Evolutionary conservation across 1,140 invertebrate species (phyloP), one percentile per base, ranked within the genome.

Genomic region (Papilio polyxenes): DNA sequence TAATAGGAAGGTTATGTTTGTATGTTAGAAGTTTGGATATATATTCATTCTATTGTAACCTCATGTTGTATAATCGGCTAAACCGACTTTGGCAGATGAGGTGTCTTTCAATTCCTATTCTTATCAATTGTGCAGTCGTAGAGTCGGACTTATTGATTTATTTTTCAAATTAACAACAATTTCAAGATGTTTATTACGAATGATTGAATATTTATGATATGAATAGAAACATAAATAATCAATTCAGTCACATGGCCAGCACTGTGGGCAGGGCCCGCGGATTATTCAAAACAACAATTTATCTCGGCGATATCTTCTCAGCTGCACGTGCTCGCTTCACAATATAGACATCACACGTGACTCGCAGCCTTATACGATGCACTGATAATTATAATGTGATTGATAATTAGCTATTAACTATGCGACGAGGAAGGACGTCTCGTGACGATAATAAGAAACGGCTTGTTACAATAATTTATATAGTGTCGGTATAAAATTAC

Each of bases 221-320:
- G 65, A 15, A 17, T 40, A 72, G 11, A 1, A 72, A 72, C 6
- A 72, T 13, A 59, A 79, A 44, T 65, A 79, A 44, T 40, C 51
- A 23, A 80, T 79, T 23, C 77, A 62, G 37, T 80, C 37, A 69
- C 78, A 69, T 80, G 56, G 59, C 17, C 62, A 31, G 10, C 11
- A 80, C 23, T 80, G 56, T 59, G 23, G 49, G 76, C 37, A 59
- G 49, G 49, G 53, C 53, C 13, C 31, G 53, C 31, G 23, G 53
- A 53, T 77, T 80, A 80, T 65, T 80, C 48, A 80, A 80, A 65
- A 48, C 78, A 80, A 48, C 20, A 80, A 44, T 51, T 80, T 80
- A 80, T 80, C 78, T 80, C 48, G 10, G 0, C 10, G 15, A 49
- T 65, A 80, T 80, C 37, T 40, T 79, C 62, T 62, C 44, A 49